Evolutionary conservation across 2,113 vertebrate genomes (phyloP).

Genomic region (Strigops habroptila): DNA sequence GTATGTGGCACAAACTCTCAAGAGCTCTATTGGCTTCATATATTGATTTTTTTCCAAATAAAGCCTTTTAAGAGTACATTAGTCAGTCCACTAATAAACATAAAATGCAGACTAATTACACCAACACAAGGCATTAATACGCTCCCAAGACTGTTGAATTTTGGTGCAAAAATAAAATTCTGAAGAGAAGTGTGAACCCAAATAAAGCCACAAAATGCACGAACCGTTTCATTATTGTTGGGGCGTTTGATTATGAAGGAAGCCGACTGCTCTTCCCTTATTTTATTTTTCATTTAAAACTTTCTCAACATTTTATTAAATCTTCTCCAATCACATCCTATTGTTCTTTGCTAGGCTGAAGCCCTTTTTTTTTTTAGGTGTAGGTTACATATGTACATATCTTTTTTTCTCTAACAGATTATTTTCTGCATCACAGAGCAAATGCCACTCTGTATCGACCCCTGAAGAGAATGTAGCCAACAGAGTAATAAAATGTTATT

Average conservation of each 20-base stretch:
- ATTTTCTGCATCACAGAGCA: conserved; percentile 60
- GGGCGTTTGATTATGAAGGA: neutral
- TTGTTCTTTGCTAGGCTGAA: neutral
- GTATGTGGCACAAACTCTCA: conserved; percentile 65
- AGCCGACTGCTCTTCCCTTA: neutral
- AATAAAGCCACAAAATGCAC: neutral
- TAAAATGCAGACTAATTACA: conserved; percentile 77
- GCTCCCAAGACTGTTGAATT: conserved; percentile 5
- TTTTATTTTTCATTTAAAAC: neutral
- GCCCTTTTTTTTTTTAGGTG: neutral
- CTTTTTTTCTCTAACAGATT: conserved; percentile 53
- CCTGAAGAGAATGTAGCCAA: conserved; percentile 12
- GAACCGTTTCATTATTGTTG: neutral
- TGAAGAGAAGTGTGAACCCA: conserved; percentile 29
- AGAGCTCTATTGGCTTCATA: conserved; percentile 68
- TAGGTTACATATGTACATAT: neutral
- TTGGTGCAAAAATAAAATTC: conserved; percentile 4
- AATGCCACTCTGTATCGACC: conserved; percentile 20
- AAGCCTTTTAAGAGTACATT: conserved; percentile 79
- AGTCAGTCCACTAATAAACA: conserved; percentile 78
- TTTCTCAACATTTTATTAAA: neutral
- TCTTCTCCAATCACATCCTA: neutral
- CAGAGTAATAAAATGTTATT: conserved; percentile 44
- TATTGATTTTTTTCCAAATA: conserved; percentile 79
- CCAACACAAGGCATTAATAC: conserved; percentile 53